Evolutionary conservation across 2,797 vertebrate genomes (phyloP).

Genomic region (Cheirogaleus major): DNA sequence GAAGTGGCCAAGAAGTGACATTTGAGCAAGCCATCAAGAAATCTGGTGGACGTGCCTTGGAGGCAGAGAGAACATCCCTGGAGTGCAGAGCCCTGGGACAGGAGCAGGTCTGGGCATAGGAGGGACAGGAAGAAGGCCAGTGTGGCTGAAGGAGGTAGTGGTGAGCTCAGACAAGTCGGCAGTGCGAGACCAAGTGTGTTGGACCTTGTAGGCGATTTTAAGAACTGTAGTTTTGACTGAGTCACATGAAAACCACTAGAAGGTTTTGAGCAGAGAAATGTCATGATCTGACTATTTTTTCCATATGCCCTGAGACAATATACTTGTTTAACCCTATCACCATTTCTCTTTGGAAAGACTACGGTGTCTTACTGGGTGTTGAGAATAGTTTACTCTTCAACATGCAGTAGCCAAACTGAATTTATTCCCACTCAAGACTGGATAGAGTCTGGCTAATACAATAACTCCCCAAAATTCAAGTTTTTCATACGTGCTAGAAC

Average conservation of each 20-base stretch:
- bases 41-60: too few species aligned
- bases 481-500: neutral
- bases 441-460: neutral
- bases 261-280: neutral
- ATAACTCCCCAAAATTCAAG: neutral
- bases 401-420: neutral
- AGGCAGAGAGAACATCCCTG: neutral
- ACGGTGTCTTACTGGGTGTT: neutral
- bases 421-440: neutral
- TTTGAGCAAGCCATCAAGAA: neutral
- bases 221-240: neutral
- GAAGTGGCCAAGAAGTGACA: neutral
- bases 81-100: neutral
- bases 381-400: neutral
- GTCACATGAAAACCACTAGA: neutral
- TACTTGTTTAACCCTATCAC: neutral
- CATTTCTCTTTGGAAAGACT: neutral
- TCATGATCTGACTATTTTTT: neutral
- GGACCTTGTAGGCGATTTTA: neutral
- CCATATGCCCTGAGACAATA: neutral
- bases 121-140: neutral
- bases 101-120: rapidly evolving
- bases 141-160: neutral
- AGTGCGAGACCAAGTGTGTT: rapidly evolving
- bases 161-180: neutral